Evolutionary conservation across 2,797 vertebrate species (phyloP).

Genomic region (Sitta carolinensis): DNA sequence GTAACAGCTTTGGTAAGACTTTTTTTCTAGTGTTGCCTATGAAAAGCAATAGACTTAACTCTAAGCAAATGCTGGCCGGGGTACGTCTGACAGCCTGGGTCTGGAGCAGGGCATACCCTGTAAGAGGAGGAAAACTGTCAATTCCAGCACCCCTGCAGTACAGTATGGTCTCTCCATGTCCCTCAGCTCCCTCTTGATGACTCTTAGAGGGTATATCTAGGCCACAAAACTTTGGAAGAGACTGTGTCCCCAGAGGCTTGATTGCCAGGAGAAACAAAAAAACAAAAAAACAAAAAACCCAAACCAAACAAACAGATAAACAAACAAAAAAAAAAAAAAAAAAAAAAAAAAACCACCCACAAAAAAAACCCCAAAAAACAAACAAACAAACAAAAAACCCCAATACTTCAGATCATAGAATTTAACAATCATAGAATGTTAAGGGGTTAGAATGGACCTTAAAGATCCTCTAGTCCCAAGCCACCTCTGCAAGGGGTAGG

Average conservation of each 20-base stretch:
- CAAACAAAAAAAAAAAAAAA: neutral
- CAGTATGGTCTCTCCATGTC: fast-evolving
- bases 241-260: neutral
- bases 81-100: neutral
- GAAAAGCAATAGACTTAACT: neutral
- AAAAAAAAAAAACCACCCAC: neutral
- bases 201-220: neutral
- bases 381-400: neutral
- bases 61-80: neutral
- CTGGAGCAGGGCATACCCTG: neutral
- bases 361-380: too few species aligned
- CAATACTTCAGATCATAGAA: neutral
- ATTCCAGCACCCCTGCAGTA: neutral
- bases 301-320: too few species aligned
- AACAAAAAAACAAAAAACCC: too few species aligned
- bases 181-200: neutral
- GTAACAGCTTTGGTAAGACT: neutral
- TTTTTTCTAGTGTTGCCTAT: neutral
- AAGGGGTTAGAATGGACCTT: neutral
- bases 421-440: neutral
- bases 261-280: neutral
- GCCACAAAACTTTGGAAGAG: neutral
- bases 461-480: neutral
- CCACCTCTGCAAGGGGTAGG: neutral
- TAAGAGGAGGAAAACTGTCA: neutral